Conservation (phyloP, 2,113 vertebrate genomes). For the Sarotherodon lohbergeri region DNA sequence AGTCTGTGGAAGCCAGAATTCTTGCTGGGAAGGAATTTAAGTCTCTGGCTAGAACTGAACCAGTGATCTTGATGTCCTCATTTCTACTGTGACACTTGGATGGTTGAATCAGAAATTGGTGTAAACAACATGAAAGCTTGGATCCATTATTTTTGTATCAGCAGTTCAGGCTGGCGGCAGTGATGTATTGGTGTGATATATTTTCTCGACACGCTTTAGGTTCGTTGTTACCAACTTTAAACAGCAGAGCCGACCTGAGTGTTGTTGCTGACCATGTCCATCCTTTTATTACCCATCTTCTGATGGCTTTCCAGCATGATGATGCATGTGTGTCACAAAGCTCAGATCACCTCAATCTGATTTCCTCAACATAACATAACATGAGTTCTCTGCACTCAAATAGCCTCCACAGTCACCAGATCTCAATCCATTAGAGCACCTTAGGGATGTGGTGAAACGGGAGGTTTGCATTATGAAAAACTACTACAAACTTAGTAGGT, state of each 20-base stretch:
- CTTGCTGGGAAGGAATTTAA: neutral
- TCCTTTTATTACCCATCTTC: neutral
- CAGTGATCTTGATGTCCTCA: neutral
- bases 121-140: neutral
- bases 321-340: neutral
- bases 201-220: neutral
- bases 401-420: neutral
- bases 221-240: neutral
- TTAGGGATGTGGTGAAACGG: neutral
- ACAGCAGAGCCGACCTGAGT: neutral
- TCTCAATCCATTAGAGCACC: neutral
- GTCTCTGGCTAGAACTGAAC: neutral
- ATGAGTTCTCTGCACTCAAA: neutral
- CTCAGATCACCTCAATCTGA: neutral
- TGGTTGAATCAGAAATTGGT: neutral
- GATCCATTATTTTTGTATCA: neutral
- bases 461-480: neutral
- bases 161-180: neutral
- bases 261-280: neutral
- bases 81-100: neutral
- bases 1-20: neutral
- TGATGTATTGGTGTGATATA: neutral
- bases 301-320: neutral
- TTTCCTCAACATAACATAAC: neutral
- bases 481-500: neutral